A percentile compares a stretch with the other conserved stretches of the same genome.
phyloP scores from a whole-genome alignment of 1,140 invertebrate genomes.

The Archegozetes longisetosus region DNA sequence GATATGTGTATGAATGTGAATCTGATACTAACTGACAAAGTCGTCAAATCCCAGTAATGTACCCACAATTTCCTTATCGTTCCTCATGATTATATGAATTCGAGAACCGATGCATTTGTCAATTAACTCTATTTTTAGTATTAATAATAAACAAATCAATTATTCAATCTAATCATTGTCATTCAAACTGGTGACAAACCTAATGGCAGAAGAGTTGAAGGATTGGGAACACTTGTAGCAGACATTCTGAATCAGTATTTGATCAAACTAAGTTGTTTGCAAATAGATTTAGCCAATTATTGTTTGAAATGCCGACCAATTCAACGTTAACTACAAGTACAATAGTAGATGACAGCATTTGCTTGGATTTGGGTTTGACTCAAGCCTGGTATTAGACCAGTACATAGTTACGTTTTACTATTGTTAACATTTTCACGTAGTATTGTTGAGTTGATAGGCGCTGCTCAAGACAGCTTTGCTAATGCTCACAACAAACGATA shows the following conservation, averaged over 20 bases:
- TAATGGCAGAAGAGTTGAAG: constrained; percentile 51
- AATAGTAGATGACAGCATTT: too few species aligned
- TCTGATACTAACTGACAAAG: constrained; percentile 55
- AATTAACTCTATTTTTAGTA: constrained; percentile 60
- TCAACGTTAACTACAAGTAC: too few species aligned
- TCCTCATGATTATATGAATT: constrained; percentile 99
- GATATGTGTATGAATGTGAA: neutral
- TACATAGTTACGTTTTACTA: too few species aligned
- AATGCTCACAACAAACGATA: too few species aligned
- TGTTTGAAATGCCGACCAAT: too few species aligned
- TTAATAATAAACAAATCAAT: constrained; percentile 9
- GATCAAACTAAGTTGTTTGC: too few species aligned
- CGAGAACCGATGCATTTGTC: constrained; percentile 99
- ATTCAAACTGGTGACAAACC: constrained; percentile 32
- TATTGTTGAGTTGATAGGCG: too few species aligned
- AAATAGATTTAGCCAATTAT: too few species aligned
- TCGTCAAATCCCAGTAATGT: constrained; percentile 95
- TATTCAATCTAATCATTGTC: neutral
- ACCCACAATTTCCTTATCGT: constrained; percentile 98
- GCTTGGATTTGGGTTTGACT: too few species aligned
- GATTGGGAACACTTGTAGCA: constrained; percentile 34
- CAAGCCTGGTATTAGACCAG: too few species aligned
- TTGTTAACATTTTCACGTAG: too few species aligned
- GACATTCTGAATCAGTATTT: neutral
- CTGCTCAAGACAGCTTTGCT: too few species aligned